Percentiles rank a stretch among this genome's conserved stretches.
Conservation (phyloP, 2,888 invertebrate species). For the Agrochola macilenta region DNA sequence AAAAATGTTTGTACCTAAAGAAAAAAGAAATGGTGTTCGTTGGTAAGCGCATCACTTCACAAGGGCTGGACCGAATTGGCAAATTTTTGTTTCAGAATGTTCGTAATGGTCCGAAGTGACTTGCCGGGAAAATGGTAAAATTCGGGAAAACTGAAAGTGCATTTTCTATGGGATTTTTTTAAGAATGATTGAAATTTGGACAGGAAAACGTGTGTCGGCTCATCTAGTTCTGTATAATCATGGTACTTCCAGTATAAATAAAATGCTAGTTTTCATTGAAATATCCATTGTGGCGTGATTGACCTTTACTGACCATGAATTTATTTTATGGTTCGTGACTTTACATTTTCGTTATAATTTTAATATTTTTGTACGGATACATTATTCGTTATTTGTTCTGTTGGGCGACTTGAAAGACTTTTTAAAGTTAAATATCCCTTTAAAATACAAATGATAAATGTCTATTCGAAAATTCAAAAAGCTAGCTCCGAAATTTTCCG, state of each 20-base stretch:
- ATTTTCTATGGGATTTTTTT: neutral
- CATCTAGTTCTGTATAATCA: conserved; percentile 4
- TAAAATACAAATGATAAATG: conserved; percentile 42
- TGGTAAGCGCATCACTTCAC: too few relatives aligned
- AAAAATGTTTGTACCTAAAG: neutral
- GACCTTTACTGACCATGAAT: conserved; percentile 57
- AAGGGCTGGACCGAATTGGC: neutral
- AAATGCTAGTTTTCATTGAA: conserved; percentile 19
- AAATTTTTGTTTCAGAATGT: neutral
- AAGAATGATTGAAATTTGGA: neutral
- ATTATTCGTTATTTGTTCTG: neutral
- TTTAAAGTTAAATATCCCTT: conserved; percentile 1
- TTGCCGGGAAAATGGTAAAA: neutral
- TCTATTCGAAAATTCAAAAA: conserved; percentile 57
- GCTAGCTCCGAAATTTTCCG: conserved; percentile 74
- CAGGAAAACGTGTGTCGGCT: neutral
- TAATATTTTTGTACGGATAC: conserved; percentile 10
- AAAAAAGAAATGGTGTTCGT: neutral
- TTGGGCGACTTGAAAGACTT: neutral
- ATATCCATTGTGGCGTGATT: conserved; percentile 30
- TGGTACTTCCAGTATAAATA: neutral
- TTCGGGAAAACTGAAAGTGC: neutral
- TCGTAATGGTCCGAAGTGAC: neutral
- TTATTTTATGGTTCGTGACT: conserved; percentile 34
- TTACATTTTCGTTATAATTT: conserved; percentile 16